Evolutionary conservation across 2,113 vertebrate species (phyloP).

Genomic region (Lamprologus lemairii): DNA sequence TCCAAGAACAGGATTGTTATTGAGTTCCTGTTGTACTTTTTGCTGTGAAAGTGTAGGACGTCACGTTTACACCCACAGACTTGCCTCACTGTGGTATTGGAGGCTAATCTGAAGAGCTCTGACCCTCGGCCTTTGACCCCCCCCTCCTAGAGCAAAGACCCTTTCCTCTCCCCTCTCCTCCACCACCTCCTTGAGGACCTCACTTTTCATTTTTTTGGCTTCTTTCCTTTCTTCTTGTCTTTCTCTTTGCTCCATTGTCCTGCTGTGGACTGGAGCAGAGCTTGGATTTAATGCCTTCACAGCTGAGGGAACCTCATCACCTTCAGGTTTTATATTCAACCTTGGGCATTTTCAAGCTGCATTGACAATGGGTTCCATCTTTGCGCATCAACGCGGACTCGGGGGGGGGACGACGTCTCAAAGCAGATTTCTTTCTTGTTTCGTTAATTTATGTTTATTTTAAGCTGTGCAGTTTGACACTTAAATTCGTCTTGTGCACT

Average conservation of each 20-base stretch:
- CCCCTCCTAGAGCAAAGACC: not conserved
- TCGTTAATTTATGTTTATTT: not conserved
- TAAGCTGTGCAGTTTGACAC: not conserved
- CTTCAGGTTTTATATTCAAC: not conserved
- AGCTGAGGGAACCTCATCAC: constrained; percentile 8
- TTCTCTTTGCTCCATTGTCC: constrained; percentile 21
- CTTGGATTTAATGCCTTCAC: constrained; percentile 1
- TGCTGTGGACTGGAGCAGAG: not conserved
- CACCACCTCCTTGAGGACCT: not conserved
- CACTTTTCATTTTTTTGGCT: not conserved
- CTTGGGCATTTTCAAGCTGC: not conserved
- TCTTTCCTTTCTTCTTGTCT: not conserved
- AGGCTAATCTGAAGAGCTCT: constrained; percentile 14
- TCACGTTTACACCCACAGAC: not conserved
- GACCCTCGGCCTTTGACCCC: constrained; percentile 47
- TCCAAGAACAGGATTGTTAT: not conserved
- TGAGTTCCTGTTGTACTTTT: not conserved
- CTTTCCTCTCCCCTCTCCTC: not conserved
- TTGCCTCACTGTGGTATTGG: not conserved
- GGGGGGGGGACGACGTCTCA: not conserved
- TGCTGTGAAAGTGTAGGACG: not conserved
- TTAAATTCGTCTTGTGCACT: not conserved
- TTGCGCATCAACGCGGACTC: not conserved
- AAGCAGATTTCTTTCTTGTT: not conserved
- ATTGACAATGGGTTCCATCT: not conserved